Base-by-base conservation (phyloP, 2,888 invertebrate genomes). In the Alloplasta piceator region DNA sequence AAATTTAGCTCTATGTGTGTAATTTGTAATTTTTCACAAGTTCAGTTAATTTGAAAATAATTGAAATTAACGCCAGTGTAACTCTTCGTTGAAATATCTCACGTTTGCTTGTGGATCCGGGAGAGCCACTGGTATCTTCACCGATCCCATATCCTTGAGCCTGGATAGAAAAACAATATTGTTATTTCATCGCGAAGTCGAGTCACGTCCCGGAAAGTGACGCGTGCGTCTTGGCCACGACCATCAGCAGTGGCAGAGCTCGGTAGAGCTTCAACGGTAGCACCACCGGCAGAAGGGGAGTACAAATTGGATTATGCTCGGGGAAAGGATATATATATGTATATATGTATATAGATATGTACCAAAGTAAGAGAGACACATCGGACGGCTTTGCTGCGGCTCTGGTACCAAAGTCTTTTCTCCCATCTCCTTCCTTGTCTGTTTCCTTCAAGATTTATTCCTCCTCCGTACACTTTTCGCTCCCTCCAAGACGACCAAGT, bases 301-400 rank as follows among this genome's bases (percentile, higher is more conserved):
- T 87, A 87, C 91, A 91, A 91, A 91, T 91, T 91, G 91, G 90
- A 91, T 91, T 91, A 91, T 89, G 87, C 80, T 78, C 72, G 82
- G 83, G 79, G 83, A 82, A 80, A 80, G 72, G 81, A 76, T 74
- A 71, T 78, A 84, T 70, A 78, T 78, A 82, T 83, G 86, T 79
- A 81, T 78, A 74, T 78, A 74, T 38, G n/a, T 43, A 68, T 41
- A 61, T 14, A 79, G 58, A 60, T 63, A 46, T 14, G 66, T 58
- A 78, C 70, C 39, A 79, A 74, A 83, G 78, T 26, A 26, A 82
- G 74, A 77, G 64, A 71, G 52, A 75, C 52, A 63, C 55, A 50
- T 56, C 43, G 36, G 73, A 61, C 78, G 72, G 64, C 78, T 82
- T 58, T 50, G 38, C n/a, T 36, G 73, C 50, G 66, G 75, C 83